phyloP scores from a whole-genome alignment of 2,113 vertebrate genomes.

The Scatophagus argus region DNA sequence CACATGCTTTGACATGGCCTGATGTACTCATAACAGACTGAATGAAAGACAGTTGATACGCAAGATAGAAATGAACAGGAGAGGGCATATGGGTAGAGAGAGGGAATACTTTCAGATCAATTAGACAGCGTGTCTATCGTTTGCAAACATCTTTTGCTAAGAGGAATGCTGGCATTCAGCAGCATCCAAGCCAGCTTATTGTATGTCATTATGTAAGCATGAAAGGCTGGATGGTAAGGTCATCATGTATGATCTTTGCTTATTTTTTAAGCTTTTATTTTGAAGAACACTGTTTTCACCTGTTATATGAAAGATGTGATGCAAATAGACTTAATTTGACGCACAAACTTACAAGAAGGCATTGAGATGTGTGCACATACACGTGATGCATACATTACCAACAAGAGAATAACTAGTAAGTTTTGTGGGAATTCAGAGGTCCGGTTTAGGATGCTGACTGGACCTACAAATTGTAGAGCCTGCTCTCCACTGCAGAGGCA shows the following conservation, averaged over 20 bases:
- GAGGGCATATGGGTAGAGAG: neutral
- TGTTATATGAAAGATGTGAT: no score
- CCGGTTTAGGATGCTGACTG: slow-evolving; percentile 11
- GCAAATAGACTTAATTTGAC: no score
- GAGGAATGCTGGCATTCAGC: slow-evolving; percentile 9
- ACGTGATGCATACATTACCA: neutral
- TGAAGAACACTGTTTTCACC: no score
- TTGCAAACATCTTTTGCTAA: slow-evolving; percentile 6
- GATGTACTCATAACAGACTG: neutral
- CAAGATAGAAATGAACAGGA: neutral
- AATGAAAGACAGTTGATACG: neutral
- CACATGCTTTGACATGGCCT: neutral
- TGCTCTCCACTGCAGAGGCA: slow-evolving; percentile 1
- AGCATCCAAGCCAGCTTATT: neutral
- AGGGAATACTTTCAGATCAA: neutral
- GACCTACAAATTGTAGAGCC: slow-evolving; percentile 48
- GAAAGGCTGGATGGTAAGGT: neutral
- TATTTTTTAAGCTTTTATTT: no score
- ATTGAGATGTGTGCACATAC: no score
- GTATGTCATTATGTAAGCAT: neutral
- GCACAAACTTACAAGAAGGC: neutral
- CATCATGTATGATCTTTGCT: no score
- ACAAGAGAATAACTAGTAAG: neutral
- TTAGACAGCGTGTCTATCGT: neutral
- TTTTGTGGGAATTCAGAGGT: neutral